Conservation (phyloP, 2,888 invertebrate species). For the Apodemia zela region DNA sequence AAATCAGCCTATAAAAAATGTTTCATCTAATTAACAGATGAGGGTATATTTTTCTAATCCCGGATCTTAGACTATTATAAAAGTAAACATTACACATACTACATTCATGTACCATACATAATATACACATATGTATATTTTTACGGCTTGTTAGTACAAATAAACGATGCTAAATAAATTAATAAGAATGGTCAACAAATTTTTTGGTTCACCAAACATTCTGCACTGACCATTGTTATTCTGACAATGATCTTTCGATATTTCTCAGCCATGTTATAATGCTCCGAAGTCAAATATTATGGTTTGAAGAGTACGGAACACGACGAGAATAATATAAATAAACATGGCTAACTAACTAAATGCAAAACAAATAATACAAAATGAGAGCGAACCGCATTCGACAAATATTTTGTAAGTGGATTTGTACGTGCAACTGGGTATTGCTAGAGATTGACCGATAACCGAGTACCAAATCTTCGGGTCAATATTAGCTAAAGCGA, state of each 20-base stretch:
- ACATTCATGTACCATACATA: too few species aligned
- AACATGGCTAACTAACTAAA: neutral
- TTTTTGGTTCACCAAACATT: neutral
- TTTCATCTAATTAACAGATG: too few species aligned
- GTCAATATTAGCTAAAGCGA: too few species aligned
- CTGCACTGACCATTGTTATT: neutral
- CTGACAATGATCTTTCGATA: neutral
- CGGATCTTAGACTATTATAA: too few species aligned
- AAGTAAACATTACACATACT: too few species aligned
- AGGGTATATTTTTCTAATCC: too few species aligned
- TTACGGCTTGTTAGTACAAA: too few species aligned
- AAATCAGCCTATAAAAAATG: too few species aligned
- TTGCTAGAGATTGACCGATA: neutral
- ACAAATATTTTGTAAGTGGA: slow-evolving; percentile 9
- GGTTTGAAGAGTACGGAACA: slow-evolving; percentile 16
- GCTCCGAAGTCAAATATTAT: neutral
- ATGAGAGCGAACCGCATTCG: neutral
- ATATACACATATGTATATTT: too few species aligned
- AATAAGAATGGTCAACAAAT: too few species aligned
- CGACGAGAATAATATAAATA: neutral
- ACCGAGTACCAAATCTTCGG: too few species aligned
- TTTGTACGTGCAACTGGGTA: slow-evolving; percentile 8
- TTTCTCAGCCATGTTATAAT: neutral
- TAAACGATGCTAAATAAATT: too few species aligned
- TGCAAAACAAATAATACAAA: neutral